These are phyloP conservation scores for Urosaurus nigricauda DNA, from an alignment of 2,797 vertebrate species.

Conservation along the genomic window DNA sequence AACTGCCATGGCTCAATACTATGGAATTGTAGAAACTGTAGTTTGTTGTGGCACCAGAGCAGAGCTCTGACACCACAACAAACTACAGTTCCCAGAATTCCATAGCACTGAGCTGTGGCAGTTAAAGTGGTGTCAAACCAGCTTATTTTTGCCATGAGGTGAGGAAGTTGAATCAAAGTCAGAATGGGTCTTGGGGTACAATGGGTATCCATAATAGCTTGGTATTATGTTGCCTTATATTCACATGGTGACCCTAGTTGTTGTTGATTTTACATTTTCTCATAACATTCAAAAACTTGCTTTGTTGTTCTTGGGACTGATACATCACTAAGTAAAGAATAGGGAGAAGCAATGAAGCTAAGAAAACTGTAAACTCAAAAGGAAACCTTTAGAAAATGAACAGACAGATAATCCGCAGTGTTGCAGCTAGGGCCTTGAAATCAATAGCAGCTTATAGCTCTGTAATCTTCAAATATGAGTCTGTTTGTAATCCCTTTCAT, in stretches of 20 bases:
- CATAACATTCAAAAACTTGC: not conserved
- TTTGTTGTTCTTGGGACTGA: conserved; percentile 35
- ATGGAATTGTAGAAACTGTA: too few relatives aligned
- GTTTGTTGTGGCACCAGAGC: too few relatives aligned
- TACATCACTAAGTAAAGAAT: not conserved
- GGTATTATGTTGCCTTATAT: not conserved
- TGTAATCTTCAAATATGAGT: conserved; percentile 16
- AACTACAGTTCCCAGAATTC: too few relatives aligned
- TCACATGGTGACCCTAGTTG: not conserved
- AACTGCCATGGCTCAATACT: too few relatives aligned
- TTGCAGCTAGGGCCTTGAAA: conserved; percentile 34
- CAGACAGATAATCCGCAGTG: conserved; percentile 6
- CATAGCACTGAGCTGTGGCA: too few relatives aligned
- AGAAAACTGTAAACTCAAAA: conserved; percentile 37
- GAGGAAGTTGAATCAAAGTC: too few relatives aligned
- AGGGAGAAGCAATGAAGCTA: conserved; percentile 27
- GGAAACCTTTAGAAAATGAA: conserved; percentile 27
- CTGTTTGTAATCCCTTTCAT: conserved; percentile 26
- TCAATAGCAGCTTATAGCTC: conserved; percentile 14
- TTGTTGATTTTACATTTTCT: not conserved
- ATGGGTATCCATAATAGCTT: too few relatives aligned
- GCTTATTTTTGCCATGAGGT: too few relatives aligned
- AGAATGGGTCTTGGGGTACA: too few relatives aligned
- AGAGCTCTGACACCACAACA: too few relatives aligned
- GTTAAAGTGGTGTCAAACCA: too few relatives aligned